Base-by-base conservation (phyloP, 2,113 vertebrate genomes). In the Chauna torquata region DNA sequence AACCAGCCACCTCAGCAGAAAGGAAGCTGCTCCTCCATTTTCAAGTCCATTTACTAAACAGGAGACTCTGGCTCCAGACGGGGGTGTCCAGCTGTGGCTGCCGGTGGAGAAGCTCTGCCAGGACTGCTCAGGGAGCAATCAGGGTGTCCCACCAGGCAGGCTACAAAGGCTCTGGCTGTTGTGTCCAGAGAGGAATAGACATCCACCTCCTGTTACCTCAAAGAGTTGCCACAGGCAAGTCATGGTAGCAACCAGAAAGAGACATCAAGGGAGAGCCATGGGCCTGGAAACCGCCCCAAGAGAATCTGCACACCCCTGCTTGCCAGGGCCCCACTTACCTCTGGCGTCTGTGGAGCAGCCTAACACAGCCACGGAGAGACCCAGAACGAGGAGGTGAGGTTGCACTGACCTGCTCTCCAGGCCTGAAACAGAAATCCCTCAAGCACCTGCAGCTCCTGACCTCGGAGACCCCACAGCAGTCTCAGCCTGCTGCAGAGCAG, bases 331-430 rank as follows among this genome's bases (percentile, higher is more conserved):
- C 12, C n/a, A 2, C 65, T 45, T 18, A n/a, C 11, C 45, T 30
- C 58, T 50, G 42, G 25, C 2, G 30, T 4, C 20, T 0, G 0
- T 0, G 0, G 47, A 38, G 24, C 6, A 3, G 7, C 1, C 54
- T 2, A 14, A 11, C 12, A 13, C 1, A 0, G 2, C 3, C 14
- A 3, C 0, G 7, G 36, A 50, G 16, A 11, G 44, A 4, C 16
- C 6, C 27, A 30, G 9, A 2, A 5, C 22, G 1, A 2, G 25
- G 38, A 28, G 10, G 16, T 12, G 4, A 13, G 44, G 18, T 8
- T 7, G 47, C 25, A 12, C 6, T 17, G 58, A 8, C n/a, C 14
- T 7, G 6, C 6, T 11, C 18, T 10, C 40, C 6, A 24, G 34
- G 10, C 28, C 34, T 16, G 2, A 12, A 5, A 7, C 3, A 9